Evolutionary conservation across 1,140 invertebrate genomes (phyloP), one percentile per base, ranked within the genome.

Genomic region (Aphidius gifuensis): DNA sequence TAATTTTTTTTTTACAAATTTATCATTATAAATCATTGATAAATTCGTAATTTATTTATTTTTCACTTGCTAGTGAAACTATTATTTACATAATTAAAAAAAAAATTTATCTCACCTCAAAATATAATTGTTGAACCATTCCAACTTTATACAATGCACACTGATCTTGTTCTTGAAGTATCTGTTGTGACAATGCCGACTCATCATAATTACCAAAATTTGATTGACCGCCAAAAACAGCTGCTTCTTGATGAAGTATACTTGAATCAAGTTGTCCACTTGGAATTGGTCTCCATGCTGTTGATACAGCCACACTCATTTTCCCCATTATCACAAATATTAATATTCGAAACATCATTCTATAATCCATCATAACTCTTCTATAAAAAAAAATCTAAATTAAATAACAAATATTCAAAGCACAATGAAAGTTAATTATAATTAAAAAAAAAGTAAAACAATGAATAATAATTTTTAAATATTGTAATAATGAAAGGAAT

Each of bases 91-190:
- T 16, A 16, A 16, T 16, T 16, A 16, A 16, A 16, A 16, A 16
- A 16, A 16, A 16, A 0, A 16, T 16, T 16, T 16, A 16, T 48
- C 62, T 66, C 67, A 83, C 82, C 76, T 90, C 88, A 64, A 86
- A 87, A 69, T 86, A 87, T 4, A 87, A 71, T 56, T 89, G 87
- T 70, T 90, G 88, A 58, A 77, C 83, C 79, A 86, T 85, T 6
- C 83, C 81, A 2, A 88, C 84, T 74, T 90, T 90, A 75, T 88
- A 87, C 0, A 89, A 74, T 32, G 84, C 82, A 69, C 88, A 90
- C 11, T 83, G 80, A 59, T 86, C 85, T 9, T 67, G 66, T 6
- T 77, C 70, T 2, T 71, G 64, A 11, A 73, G 45, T 5, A 72
- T 45, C 48, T 74, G 68, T 5, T 73, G 66, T 6, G 68, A 65